A percentile compares a stretch with the other conserved stretches of the same genome.
Conservation (phyloP, 2,888 invertebrate species). For the Isoperla grammatica region DNA sequence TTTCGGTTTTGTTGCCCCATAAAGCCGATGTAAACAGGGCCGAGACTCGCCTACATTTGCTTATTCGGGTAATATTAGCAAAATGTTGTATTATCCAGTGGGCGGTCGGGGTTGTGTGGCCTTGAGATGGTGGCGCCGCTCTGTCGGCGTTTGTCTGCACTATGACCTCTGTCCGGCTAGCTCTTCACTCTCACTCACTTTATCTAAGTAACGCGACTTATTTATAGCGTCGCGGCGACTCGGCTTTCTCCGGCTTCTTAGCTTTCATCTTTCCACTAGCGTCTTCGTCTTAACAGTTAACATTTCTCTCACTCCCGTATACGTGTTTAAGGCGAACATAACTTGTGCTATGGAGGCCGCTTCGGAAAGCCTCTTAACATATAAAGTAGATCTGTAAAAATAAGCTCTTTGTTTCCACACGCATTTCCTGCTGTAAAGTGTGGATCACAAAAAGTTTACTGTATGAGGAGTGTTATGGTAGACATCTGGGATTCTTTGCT, state of each 20-base stretch:
- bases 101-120: neutral
- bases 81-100: neutral
- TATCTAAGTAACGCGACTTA: constrained; percentile 16
- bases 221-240: constrained; percentile 15
- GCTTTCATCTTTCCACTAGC: too few relatives aligned
- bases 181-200: constrained; percentile 1
- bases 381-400: constrained; percentile 6
- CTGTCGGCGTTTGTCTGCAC: neutral
- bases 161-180: neutral
- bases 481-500: too few relatives aligned
- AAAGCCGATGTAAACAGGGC: too few relatives aligned
- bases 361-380: constrained; percentile 9
- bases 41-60: neutral
- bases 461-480: too few relatives aligned
- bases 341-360: neutral
- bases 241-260: neutral
- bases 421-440: too few relatives aligned
- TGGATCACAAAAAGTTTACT: too few relatives aligned
- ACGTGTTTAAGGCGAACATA: neutral
- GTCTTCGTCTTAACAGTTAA: too few relatives aligned
- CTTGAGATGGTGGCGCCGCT: neutral
- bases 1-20: too few relatives aligned
- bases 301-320: constrained; percentile 8
- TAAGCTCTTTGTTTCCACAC: too few relatives aligned
- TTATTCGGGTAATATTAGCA: neutral